Conservation (phyloP, 2,888 invertebrate genomes). For the Sisyra nigra region DNA sequence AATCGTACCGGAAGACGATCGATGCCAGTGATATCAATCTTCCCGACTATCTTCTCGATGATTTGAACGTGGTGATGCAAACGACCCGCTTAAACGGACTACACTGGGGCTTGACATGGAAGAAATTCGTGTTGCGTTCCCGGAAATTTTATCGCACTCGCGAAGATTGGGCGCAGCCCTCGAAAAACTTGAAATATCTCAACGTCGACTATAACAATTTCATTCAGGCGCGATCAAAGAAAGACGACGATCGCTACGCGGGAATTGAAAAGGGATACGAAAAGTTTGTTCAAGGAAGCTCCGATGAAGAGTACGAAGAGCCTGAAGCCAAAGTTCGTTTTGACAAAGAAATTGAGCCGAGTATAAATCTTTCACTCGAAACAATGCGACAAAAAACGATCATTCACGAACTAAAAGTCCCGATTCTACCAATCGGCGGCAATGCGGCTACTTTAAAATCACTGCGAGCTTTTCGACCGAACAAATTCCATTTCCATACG, state of each 20-base stretch:
- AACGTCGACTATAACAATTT: constrained; percentile 55
- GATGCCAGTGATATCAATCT: constrained; percentile 37
- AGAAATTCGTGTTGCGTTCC: constrained; percentile 36
- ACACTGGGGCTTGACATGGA: constrained; percentile 50
- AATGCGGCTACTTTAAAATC: constrained; percentile 35
- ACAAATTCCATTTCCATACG: no score
- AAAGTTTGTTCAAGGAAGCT: constrained; percentile 9
- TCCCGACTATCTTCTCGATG: constrained; percentile 46
- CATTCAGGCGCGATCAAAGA: constrained; percentile 14
- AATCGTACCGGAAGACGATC: constrained; percentile 19
- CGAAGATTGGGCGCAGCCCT: constrained; percentile 46
- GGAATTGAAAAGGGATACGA: constrained; percentile 17
- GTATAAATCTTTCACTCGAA: not conserved
- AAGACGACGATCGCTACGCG: constrained; percentile 24
- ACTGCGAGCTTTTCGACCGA: constrained; percentile 32
- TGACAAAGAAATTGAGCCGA: constrained; percentile 29
- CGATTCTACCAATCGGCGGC: constrained; percentile 13
- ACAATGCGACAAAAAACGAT: not conserved
- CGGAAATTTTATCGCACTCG: constrained; percentile 36
- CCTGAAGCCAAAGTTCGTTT: constrained; percentile 33
- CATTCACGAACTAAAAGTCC: not conserved
- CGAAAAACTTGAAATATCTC: constrained; percentile 56
- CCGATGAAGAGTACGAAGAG: constrained; percentile 16
- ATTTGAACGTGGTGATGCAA: constrained; percentile 50
- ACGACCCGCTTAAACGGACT: constrained; percentile 55